Evolutionary conservation across 2,888 invertebrate genomes (phyloP).

Genomic region (Amphipoea oculea): DNA sequence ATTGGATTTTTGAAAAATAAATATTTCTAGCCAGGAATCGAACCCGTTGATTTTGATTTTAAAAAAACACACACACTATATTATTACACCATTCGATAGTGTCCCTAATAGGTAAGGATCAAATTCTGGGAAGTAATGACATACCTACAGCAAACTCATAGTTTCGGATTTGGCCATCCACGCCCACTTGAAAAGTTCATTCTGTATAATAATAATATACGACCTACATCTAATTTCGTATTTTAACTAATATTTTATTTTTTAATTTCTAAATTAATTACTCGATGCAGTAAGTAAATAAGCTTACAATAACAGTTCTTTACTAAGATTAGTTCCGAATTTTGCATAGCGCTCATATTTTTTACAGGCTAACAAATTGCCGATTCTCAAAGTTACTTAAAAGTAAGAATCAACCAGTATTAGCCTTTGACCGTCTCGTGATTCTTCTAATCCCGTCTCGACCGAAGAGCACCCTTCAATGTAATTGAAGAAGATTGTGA

Average conservation of each 20-base stretch:
- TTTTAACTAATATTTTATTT: not conserved
- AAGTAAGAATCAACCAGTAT: not conserved
- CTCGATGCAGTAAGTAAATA: not conserved
- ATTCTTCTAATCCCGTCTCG: constrained; percentile 10
- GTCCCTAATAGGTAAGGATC: too few species aligned
- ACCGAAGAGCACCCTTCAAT: constrained; percentile 21
- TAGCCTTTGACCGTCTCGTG: not conserved
- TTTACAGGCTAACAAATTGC: not conserved
- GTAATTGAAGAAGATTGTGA: constrained; percentile 52
- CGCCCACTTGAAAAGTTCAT: too few species aligned
- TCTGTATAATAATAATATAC: too few species aligned
- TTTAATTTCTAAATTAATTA: not conserved
- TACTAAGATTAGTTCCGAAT: not conserved
- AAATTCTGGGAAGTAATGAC: too few species aligned
- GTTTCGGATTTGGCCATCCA: too few species aligned
- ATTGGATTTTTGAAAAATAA: too few species aligned
- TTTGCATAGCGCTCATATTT: not conserved
- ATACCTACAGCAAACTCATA: too few species aligned
- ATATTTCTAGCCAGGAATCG: too few species aligned
- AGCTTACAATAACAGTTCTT: not conserved
- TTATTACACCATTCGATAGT: too few species aligned
- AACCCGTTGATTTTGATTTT: too few species aligned
- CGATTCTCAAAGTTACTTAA: not conserved
- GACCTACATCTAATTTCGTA: not conserved
- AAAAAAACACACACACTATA: too few species aligned